Percentiles rank a stretch among this genome's conserved stretches.
These are phyloP conservation scores for Syngnathus scovelli DNA, from an alignment of 2,113 vertebrate species.

Conservation along the genomic window DNA sequence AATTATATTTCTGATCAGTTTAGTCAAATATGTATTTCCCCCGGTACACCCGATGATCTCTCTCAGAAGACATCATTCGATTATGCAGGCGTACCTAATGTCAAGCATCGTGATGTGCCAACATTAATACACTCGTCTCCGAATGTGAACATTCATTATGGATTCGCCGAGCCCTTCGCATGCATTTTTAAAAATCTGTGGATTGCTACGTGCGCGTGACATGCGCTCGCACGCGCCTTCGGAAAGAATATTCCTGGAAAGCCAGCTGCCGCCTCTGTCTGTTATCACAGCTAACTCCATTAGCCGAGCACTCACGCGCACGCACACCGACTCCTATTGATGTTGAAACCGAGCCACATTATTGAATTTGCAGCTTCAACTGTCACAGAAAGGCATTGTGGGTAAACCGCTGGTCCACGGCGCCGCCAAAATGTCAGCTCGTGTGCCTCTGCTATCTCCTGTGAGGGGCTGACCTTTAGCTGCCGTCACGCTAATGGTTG, in stretches of 20 bases:
- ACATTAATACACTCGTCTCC: conserved; percentile 39
- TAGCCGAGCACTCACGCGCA: conserved; percentile 28
- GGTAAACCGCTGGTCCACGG: neutral
- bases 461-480: conserved; percentile 47
- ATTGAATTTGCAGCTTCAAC: conserved; percentile 10
- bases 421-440: conserved; percentile 26
- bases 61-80: neutral
- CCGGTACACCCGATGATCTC: no score
- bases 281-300: conserved; percentile 58
- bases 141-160: conserved; percentile 41
- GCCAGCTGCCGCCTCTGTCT: conserved; percentile 47
- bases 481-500: conserved; percentile 49
- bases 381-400: neutral
- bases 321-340: neutral
- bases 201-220: conserved; percentile 14
- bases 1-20: neutral
- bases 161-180: conserved; percentile 23
- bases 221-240: conserved; percentile 35
- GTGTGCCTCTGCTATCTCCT: conserved; percentile 15
- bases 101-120: neutral
- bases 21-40: neutral
- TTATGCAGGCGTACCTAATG: neutral
- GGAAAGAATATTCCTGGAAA: conserved; percentile 59
- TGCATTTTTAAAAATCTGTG: conserved; percentile 36
- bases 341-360: neutral